A percentile compares a stretch with the other conserved stretches of the same genome.
These are phyloP conservation scores for Choloepus didactylus DNA, from an alignment of 2,797 vertebrate genomes.

Conservation along the genomic window DNA sequence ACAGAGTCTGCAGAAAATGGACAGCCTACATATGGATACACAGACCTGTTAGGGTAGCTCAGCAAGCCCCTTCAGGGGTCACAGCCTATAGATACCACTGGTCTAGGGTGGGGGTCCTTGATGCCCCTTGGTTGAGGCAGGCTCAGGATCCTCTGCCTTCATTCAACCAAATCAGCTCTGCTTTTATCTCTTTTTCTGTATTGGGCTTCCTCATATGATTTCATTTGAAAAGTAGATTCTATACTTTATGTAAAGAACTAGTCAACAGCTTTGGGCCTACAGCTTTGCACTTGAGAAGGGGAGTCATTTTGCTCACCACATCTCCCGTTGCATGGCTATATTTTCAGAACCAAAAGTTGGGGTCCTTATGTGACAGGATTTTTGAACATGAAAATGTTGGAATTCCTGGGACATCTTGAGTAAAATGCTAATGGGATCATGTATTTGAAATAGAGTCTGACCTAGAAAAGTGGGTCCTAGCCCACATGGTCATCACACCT, in stretches of 20 bases:
- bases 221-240: not conserved
- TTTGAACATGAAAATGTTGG: not conserved
- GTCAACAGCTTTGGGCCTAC: not conserved
- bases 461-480: not conserved
- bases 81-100: not conserved
- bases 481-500: not conserved
- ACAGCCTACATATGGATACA: not conserved
- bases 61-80: not conserved
- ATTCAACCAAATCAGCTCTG: not conserved
- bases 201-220: not conserved
- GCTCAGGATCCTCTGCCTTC: not conserved
- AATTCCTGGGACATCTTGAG: constrained; percentile 30
- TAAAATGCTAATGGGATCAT: not conserved
- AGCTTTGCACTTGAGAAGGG: not conserved
- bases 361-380: not conserved
- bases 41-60: not conserved
- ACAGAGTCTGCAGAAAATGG: not conserved
- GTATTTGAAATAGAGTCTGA: not conserved
- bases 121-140: not conserved
- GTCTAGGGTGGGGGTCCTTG: not conserved
- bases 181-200: not conserved
- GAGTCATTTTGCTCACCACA: not conserved
- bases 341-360: constrained; percentile 55
- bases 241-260: not conserved
- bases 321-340: not conserved